Evolutionary conservation across 2,888 invertebrate species (phyloP), one percentile per base, ranked within the genome.

Genomic region (Uloborus plumipes): DNA sequence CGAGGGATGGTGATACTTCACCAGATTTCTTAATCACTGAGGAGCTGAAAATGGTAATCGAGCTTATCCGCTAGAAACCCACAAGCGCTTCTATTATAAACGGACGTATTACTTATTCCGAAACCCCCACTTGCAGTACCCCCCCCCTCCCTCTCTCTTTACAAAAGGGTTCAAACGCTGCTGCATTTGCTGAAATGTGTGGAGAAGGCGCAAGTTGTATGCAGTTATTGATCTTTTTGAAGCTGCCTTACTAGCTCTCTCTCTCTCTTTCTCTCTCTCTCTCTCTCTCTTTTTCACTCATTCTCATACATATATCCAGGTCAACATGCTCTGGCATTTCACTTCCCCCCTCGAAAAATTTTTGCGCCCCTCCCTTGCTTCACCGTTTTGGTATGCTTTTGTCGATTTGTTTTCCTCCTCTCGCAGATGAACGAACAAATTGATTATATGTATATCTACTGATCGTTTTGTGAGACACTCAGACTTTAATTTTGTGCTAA

Each of bases 271-370:
- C 65, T 31, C 18, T 67, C 66, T 39, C 65, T 31, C 18, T 67
- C 66, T 39, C 47, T 20, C 20, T 26, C 47, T 50, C n/a, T 18
- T 59, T 55, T 26, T 26, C 26, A 26, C 26, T 26, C 4, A 4
- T 26, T 67, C 59, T 59, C 55, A 69, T 55, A 53, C 59, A 72
- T 55, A 67, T 22, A 84, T 72, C 49, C 67, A 71, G 55, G 65
- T 77, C 62, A 64, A 65, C 76, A 70, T 53, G 71, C 73, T 64
- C 26, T 75, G 55, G 61, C 59, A 61, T 66, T 62, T 53, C 58
- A 26, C 59, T 75, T 53, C 20, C 16, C 7, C 59, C 49, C 16
- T 47, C n/a, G 31, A 2, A 22, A 6, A n/a, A 22, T 72, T 31
- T 22, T 26, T 61, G 11, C 15, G 7, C 31, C 26, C 31, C 14